A percentile compares a stretch with the other conserved stretches of the same genome.
These are phyloP conservation scores for Poeciliopsis presidionis DNA, from an alignment of 2,797 vertebrate genomes.

Conservation along the genomic window DNA sequence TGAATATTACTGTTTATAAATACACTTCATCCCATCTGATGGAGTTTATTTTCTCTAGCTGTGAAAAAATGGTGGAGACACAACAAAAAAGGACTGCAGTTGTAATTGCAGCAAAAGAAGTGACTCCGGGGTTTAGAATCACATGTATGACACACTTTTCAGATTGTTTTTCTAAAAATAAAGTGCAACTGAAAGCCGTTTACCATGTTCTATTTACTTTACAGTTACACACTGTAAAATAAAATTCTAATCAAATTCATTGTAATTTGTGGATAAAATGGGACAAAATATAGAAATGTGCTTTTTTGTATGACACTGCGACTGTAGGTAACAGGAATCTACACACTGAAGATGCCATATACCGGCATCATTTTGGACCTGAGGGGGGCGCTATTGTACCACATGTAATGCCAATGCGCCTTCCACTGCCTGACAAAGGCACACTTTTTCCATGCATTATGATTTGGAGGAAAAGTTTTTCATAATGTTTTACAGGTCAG, in stretches of 20 bases:
- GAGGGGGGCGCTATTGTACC: conserved; percentile 77
- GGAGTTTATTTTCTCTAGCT: not conserved
- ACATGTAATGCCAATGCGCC: conserved; percentile 23
- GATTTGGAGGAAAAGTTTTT: not conserved
- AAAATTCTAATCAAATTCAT: not conserved
- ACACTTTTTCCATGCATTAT: not conserved
- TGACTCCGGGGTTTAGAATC: not conserved
- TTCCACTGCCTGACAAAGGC: not conserved
- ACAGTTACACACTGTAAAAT: not conserved
- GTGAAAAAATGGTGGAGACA: not conserved
- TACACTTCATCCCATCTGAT: not conserved
- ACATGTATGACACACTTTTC: not conserved
- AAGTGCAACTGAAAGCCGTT: not conserved
- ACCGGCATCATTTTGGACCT: conserved; percentile 58
- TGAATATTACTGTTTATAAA: not conserved
- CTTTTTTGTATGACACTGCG: not conserved
- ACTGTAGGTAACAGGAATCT: not conserved
- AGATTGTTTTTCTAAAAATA: not conserved
- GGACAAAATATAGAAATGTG: not conserved
- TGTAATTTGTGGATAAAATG: not conserved
- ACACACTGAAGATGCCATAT: conserved; percentile 11
- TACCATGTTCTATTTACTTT: not conserved
- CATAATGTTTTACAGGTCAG: not conserved
- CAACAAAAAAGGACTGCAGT: not conserved
- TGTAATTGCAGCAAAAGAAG: not conserved